A percentile compares a stretch with the other conserved stretches of the same genome.
These are phyloP conservation scores for Mycalesis mineus DNA, from an alignment of 2,888 invertebrate species.

Conservation along the genomic window DNA sequence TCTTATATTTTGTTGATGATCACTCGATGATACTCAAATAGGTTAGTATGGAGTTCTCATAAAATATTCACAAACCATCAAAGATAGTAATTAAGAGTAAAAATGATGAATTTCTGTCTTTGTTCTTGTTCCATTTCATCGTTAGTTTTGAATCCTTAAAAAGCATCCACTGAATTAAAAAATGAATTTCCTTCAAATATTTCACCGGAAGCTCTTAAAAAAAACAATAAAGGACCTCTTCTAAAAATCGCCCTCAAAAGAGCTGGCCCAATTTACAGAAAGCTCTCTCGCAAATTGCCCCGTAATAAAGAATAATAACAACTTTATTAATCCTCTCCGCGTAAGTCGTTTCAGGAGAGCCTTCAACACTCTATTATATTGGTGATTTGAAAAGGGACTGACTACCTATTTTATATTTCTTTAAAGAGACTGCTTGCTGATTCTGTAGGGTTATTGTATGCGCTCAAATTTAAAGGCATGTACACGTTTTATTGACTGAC, in stretches of 20 bases:
- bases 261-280: conserved; percentile 23
- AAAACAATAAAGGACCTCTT: conserved; percentile 16
- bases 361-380: conserved; percentile 19
- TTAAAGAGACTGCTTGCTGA: not conserved
- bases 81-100: no score
- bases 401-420: not conserved
- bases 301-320: conserved; percentile 28
- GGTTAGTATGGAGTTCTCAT: no score
- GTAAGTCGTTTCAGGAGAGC: conserved; percentile 18
- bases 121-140: not conserved
- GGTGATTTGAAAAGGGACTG: conserved; percentile 16
- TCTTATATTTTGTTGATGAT: no score
- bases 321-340: conserved; percentile 25
- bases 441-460: not conserved
- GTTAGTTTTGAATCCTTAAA: not conserved
- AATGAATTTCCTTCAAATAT: not conserved
- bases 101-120: no score
- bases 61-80: no score
- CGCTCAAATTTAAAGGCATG: no score
- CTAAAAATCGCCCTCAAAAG: conserved; percentile 19
- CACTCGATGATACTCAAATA: no score
- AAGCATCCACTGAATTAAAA: not conserved
- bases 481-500: no score
- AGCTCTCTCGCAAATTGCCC: conserved; percentile 27
- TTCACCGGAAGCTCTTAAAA: not conserved